Conservation (phyloP, 2,888 invertebrate species). For the Eupithecia subumbrata region DNA sequence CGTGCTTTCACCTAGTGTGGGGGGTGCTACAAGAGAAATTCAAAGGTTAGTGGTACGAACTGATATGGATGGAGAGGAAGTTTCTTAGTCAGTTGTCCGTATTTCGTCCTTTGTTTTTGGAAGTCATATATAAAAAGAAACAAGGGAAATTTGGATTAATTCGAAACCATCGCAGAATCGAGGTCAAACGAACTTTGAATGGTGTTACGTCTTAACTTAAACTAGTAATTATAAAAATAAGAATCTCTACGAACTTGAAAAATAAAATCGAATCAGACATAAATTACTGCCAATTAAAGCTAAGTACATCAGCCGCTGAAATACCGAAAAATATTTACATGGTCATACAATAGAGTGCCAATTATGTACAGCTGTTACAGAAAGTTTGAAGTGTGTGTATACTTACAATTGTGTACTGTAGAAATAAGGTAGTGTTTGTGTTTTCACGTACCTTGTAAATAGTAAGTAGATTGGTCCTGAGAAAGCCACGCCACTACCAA, state of each 20-base stretch:
- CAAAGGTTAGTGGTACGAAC: slow-evolving; percentile 13
- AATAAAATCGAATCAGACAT: neutral
- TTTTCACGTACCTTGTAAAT: slow-evolving; percentile 62
- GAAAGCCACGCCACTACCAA: slow-evolving; percentile 51
- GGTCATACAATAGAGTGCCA: slow-evolving; percentile 51
- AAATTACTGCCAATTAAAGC: slow-evolving; percentile 47
- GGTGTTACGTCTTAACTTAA: neutral
- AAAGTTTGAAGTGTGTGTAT: slow-evolving; percentile 46
- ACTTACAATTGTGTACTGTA: slow-evolving; percentile 48
- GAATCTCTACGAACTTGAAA: neutral
- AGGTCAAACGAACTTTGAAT: neutral
- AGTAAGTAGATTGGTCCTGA: slow-evolving; percentile 33
- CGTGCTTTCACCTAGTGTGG: slow-evolving; percentile 88
- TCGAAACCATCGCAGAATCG: neutral
- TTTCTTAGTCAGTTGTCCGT: neutral
- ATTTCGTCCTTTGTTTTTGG: neutral
- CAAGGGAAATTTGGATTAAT: neutral
- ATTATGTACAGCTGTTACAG: slow-evolving; percentile 74
- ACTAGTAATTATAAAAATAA: neutral
- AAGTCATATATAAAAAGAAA: neutral
- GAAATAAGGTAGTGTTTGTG: slow-evolving; percentile 37
- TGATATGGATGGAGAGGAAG: neutral
- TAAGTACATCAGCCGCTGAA: slow-evolving; percentile 52
- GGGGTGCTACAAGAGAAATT: slow-evolving; percentile 82
- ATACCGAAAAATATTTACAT: slow-evolving; percentile 57